Percentiles rank a stretch among this genome's conserved stretches.
These are phyloP conservation scores for Drosophila prostipennis DNA, from an alignment of 2,888 invertebrate genomes.

Conservation along the genomic window DNA sequence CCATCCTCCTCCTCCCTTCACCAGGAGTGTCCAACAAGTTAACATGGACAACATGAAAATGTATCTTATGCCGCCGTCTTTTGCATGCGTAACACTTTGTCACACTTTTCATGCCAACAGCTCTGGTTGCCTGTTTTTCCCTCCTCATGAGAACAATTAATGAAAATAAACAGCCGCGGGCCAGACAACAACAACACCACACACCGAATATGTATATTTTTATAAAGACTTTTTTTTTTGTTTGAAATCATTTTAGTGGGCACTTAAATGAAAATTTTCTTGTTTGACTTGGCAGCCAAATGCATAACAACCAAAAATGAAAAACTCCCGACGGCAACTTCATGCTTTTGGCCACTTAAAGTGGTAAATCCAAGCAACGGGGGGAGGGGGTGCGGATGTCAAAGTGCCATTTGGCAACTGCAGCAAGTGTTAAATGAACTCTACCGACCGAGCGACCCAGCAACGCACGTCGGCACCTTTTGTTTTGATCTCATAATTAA, in stretches of 20 bases:
- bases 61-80: conserved; percentile 75
- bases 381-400: conserved; percentile 23
- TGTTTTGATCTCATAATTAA: conserved; percentile 78
- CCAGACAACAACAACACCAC: conserved; percentile 44
- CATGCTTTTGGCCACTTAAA: conserved; percentile 32
- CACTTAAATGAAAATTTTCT: conserved; percentile 65
- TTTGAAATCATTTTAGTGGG: conserved; percentile 71
- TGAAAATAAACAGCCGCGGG: conserved; percentile 80
- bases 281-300: conserved; percentile 66
- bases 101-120: conserved; percentile 80
- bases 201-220: conserved; percentile 51
- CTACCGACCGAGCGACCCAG: conserved; percentile 19
- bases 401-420: conserved; percentile 39
- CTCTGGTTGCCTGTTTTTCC: conserved; percentile 59
- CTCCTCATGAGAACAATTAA: conserved; percentile 77
- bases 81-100: conserved; percentile 81
- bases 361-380: not conserved
- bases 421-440: conserved; percentile 65
- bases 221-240: conserved; percentile 46
- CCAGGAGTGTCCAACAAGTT: conserved; percentile 47
- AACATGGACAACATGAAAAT: conserved; percentile 71
- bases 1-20: conserved; percentile 1
- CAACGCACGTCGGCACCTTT: conserved; percentile 63
- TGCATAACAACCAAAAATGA: not conserved
- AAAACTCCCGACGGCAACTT: conserved; percentile 39